Conservation (phyloP, 2,113 vertebrate genomes). For the Fulmarus glacialis region DNA sequence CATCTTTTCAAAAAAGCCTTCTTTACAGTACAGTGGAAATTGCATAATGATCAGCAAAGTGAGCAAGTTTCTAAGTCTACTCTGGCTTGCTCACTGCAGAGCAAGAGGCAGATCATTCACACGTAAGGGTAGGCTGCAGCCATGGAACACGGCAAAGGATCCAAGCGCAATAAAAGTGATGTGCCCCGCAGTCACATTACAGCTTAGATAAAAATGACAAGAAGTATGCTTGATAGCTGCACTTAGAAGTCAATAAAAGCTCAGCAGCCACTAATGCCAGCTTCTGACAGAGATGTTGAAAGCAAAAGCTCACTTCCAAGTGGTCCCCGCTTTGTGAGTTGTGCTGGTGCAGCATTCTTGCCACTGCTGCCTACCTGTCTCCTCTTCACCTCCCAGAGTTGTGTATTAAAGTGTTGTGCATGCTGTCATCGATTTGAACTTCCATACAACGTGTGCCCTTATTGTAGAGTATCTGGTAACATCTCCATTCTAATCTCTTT, state of each 20-base stretch:
- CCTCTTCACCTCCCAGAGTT: not conserved
- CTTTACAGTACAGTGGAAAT: not conserved
- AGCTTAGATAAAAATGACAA: not conserved
- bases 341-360: not conserved
- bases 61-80: not conserved
- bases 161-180: not conserved
- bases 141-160: not conserved
- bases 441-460: not conserved
- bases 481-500: not conserved
- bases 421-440: not conserved
- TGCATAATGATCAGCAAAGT: not conserved
- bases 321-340: not conserved
- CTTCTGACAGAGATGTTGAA: not conserved
- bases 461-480: not conserved
- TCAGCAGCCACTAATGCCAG: not conserved
- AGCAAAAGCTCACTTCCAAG: not conserved
- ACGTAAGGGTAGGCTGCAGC: not conserved
- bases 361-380: not conserved
- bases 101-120: not conserved
- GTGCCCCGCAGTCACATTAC: rapidly evolving
- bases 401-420: not conserved
- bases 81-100: not conserved
- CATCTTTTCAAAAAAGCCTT: not conserved
- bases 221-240: not conserved
- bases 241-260: not conserved